Evolutionary conservation across 2,797 vertebrate genomes (phyloP).

Genomic region (Betta splendens): DNA sequence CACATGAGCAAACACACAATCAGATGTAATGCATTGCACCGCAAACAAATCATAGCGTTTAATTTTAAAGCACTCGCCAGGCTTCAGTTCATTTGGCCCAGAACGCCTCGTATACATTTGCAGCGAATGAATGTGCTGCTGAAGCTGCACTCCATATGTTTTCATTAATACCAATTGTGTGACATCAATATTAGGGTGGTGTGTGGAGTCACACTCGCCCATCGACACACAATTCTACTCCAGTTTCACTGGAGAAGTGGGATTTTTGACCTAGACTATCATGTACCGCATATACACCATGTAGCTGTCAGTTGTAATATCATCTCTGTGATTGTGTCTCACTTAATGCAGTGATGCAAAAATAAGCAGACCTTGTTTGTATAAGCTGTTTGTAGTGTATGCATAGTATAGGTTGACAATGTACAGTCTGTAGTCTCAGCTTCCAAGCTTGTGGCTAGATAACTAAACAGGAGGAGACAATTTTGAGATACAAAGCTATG

Average conservation of each 20-base stretch:
- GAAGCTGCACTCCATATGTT: constrained; percentile 43
- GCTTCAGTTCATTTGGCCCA: constrained; percentile 52
- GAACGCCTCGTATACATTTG: constrained; percentile 28
- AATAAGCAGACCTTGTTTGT: not conserved
- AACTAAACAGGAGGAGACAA: too few relatives aligned
- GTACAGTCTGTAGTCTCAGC: too few relatives aligned
- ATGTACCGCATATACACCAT: too few relatives aligned
- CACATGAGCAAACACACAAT: constrained; percentile 65
- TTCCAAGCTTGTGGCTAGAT: too few relatives aligned
- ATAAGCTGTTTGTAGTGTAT: not conserved
- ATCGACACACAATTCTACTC: constrained; percentile 24
- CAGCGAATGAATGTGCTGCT: constrained; percentile 28
- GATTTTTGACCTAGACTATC: not conserved
- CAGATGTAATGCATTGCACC: constrained; percentile 48
- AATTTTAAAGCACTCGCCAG: constrained; percentile 44
- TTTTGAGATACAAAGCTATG: too few relatives aligned
- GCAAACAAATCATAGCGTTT: constrained; percentile 64
- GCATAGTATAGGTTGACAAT: not conserved
- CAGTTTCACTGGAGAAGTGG: constrained; percentile 24
- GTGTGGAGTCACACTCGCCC: constrained; percentile 13
- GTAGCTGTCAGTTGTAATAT: too few relatives aligned
- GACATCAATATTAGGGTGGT: constrained; percentile 48
- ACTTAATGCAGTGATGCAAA: not conserved
- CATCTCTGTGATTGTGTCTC: not conserved
- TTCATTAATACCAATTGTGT: constrained; percentile 61